phyloP scores from a whole-genome alignment of 2,888 invertebrate genomes.

The Balanococcus diminutus region DNA sequence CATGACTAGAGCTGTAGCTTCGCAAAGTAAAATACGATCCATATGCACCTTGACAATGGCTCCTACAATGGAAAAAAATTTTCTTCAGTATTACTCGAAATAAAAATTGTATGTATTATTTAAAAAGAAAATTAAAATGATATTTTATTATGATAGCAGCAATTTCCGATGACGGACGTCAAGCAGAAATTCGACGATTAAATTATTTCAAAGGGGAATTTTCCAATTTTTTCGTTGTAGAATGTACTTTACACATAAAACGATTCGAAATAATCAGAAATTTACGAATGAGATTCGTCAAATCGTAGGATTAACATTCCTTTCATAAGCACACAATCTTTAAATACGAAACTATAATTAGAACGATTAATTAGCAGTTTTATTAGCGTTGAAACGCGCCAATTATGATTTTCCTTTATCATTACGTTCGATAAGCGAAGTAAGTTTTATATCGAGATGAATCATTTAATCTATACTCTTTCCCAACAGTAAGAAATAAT shows the following conservation, averaged over 20 bases:
- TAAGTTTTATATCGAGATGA: neutral
- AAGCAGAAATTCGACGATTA: too few species aligned
- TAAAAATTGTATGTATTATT: neutral
- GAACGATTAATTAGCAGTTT: neutral
- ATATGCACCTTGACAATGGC: conserved; percentile 82
- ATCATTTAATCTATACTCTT: neutral
- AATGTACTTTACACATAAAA: neutral
- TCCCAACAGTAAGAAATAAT: neutral
- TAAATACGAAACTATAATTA: neutral
- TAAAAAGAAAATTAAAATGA: neutral
- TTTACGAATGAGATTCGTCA: neutral
- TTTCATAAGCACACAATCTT: neutral
- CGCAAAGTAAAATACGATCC: conserved; percentile 86
- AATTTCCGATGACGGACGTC: too few species aligned
- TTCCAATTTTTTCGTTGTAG: neutral
- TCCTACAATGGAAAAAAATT: conserved; percentile 63
- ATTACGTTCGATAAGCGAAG: neutral
- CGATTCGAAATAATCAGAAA: neutral
- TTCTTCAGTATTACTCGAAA: neutral
- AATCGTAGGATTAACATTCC: neutral
- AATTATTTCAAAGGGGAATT: neutral
- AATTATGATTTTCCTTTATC: neutral
- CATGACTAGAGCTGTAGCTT: conserved; percentile 88
- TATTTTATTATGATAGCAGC: neutral
- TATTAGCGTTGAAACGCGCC: neutral